These are phyloP conservation scores for Capra hircus DNA, from an alignment of 2,113 vertebrate genomes.

Conservation along the genomic window DNA sequence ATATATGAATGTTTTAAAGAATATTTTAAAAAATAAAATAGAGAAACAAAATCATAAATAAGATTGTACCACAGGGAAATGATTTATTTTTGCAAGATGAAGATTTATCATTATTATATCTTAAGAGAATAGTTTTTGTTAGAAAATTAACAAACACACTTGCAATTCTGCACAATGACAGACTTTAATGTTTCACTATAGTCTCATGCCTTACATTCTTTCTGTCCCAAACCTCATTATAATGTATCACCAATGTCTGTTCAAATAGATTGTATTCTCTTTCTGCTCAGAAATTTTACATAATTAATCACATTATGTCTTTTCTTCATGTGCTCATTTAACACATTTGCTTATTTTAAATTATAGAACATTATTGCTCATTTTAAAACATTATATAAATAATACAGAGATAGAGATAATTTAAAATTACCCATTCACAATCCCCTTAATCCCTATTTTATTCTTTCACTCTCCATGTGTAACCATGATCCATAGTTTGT, in stretches of 20 bases:
- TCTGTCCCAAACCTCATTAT: neutral
- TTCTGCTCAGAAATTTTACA: neutral
- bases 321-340: neutral
- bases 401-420: neutral
- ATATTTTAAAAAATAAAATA: neutral
- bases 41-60: neutral
- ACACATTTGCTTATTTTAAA: neutral
- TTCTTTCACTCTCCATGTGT: neutral
- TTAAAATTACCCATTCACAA: neutral
- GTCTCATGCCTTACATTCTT: neutral
- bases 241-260: neutral
- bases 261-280: neutral
- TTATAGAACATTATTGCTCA: neutral
- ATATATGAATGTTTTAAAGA: neutral
- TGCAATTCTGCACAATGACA: neutral
- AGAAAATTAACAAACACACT: neutral
- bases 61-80: neutral
- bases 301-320: neutral
- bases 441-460: neutral
- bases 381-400: neutral
- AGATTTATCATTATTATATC: neutral
- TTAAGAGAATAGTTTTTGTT: neutral
- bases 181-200: neutral
- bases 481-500: neutral
- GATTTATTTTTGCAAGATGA: neutral